Conservation (phyloP, 2,888 invertebrate genomes). For the Fissipunctia ypsillon region DNA sequence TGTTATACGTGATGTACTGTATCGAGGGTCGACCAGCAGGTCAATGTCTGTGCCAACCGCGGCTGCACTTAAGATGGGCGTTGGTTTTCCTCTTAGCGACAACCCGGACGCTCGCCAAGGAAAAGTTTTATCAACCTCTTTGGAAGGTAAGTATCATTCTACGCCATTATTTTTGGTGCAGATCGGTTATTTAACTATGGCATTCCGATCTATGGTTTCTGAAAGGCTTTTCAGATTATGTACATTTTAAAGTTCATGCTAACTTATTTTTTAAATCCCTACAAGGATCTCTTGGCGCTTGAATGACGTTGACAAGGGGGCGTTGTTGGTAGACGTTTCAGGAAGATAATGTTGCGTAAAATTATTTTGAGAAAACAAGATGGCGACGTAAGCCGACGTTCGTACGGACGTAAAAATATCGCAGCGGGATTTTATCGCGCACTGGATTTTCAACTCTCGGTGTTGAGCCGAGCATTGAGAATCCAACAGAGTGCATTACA, state of each 20-base stretch:
- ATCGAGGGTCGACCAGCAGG: constrained; percentile 87
- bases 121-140: constrained; percentile 91
- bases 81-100: constrained; percentile 95
- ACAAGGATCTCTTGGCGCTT: not conserved
- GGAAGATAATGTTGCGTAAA: not conserved
- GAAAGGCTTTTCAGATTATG: not conserved
- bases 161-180: constrained; percentile 4
- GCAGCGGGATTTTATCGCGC: too few species aligned
- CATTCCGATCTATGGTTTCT: not conserved
- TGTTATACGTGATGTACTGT: constrained; percentile 73
- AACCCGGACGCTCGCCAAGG: constrained; percentile 93
- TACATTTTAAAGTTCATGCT: not conserved
- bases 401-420: too few species aligned
- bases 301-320: too few species aligned
- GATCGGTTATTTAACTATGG: constrained; percentile 28
- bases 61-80: constrained; percentile 96
- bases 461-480: too few species aligned
- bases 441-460: too few species aligned
- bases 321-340: not conserved
- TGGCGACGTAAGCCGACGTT: too few species aligned
- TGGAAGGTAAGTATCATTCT: constrained; percentile 86
- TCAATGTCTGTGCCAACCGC: constrained; percentile 95
- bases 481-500: too few species aligned
- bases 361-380: not conserved
- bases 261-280: not conserved